phyloP scores from a whole-genome alignment of 2,888 invertebrate genomes.

The Euzetes globulus region DNA sequence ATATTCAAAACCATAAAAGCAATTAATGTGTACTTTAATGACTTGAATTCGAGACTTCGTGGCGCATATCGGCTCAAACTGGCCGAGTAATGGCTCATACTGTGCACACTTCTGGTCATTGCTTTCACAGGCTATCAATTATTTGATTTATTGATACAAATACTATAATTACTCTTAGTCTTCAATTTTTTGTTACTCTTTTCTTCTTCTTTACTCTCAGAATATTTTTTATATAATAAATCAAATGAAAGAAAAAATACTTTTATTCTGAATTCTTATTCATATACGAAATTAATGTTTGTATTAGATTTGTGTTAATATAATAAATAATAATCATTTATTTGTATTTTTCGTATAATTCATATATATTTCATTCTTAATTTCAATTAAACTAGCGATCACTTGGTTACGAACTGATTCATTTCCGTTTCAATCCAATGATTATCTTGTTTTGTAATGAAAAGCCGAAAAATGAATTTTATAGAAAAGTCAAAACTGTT shows the following conservation, averaged over 20 bases:
- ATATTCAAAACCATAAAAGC: not conserved
- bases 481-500: too few relatives aligned
- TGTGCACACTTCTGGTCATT: not conserved
- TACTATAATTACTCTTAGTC: not conserved
- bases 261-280: too few relatives aligned
- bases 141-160: not conserved
- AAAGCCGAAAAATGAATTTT: too few relatives aligned
- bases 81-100: constrained; percentile 17
- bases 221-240: not conserved
- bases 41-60: constrained; percentile 10
- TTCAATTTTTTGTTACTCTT: not conserved
- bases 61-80: constrained; percentile 16
- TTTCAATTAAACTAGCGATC: not conserved
- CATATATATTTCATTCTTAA: not conserved
- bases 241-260: not conserved
- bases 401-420: constrained; percentile 9
- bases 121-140: not conserved
- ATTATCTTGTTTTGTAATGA: too few relatives aligned
- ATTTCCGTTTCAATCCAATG: not conserved
- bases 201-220: not conserved
- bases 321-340: too few relatives aligned
- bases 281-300: not conserved
- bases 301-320: too few relatives aligned
- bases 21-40: not conserved
- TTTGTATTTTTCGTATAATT: too few relatives aligned